Evolutionary conservation across 1,140 invertebrate genomes (phyloP), one percentile per base, ranked within the genome.

Genomic region (Pinna nobilis): DNA sequence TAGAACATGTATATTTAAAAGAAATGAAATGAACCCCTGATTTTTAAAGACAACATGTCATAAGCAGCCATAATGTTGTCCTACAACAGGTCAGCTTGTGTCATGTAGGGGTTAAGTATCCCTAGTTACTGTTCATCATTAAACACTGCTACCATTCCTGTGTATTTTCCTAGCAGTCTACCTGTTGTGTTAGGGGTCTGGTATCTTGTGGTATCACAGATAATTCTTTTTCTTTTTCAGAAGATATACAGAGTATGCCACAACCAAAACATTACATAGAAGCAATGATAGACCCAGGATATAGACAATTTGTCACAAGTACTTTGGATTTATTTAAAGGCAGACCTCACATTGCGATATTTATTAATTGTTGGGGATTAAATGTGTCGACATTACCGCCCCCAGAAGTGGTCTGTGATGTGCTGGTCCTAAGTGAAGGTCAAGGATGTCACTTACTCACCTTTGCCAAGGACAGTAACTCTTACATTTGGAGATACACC

Each of bases 321-420:
- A 53, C 65, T 15, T 51, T 78, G 0, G 65, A 69, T 3, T 44
- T 63, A 1, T 81, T 74, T 33, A 65, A 68, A 20, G 67, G 55
- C 6, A 57, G 59, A 28, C 53, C 66, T 13, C 49, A 68, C 13
- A 23, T 81, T 1, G 59, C 57, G 37, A 39, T 81, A 15, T 77
- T 70, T n/a, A 64, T 76, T 15, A 74, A 78, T 30, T 78, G 76
- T 63, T 81, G 79, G 79, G 79, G 79, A 1, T 41, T 81, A 33
- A 69, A 76, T 20, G 74, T 79, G 23, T 61, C 79, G 0, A 49
- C 60, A 32, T 28, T 55, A 23, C 50, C 51, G 32, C 71, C 71
- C 28, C 28, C 23, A 15, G 64, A 77, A 25, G 71, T 77, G 11
- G 51, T 76, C 3, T 76, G 76, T 69, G 77, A 79, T 71, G 59